A percentile compares a stretch with the other conserved stretches of the same genome.
phyloP scores from a whole-genome alignment of 2,888 invertebrate genomes.

The Stenichneumon culpator region DNA sequence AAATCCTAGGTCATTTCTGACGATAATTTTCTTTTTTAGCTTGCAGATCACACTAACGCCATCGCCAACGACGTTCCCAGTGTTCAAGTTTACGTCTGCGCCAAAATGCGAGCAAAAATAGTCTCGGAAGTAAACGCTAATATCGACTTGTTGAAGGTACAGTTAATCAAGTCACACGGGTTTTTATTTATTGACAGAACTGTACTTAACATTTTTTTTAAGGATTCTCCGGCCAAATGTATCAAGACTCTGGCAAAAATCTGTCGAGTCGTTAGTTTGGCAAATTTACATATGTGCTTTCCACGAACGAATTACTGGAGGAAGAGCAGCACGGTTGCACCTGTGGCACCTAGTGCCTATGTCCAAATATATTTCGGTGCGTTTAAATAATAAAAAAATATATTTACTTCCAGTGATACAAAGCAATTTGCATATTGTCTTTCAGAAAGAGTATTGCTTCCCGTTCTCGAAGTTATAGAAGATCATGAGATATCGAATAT shows the following conservation, averaged over 20 bases:
- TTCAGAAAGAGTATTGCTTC: slow-evolving; percentile 88
- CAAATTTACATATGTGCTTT: slow-evolving; percentile 93
- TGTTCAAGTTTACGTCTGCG: slow-evolving; percentile 93
- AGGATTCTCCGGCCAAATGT: slow-evolving; percentile 91
- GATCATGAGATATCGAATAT: slow-evolving; percentile 91
- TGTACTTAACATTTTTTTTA: slow-evolving; percentile 62
- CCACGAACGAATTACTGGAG: slow-evolving; percentile 90
- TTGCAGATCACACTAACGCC: slow-evolving; percentile 88
- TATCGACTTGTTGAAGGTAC: slow-evolving; percentile 91
- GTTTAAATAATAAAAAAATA: background rate
- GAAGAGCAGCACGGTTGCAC: slow-evolving; percentile 83
- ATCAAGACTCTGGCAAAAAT: slow-evolving; percentile 90
- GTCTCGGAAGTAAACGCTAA: slow-evolving; percentile 93
- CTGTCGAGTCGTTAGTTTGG: slow-evolving; percentile 92
- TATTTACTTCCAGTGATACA: background rate
- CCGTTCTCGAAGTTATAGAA: slow-evolving; percentile 91
- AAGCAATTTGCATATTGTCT: too few species aligned
- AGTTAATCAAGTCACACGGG: background rate
- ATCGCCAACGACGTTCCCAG: slow-evolving; percentile 88
- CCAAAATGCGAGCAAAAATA: slow-evolving; percentile 92
- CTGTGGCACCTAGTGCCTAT: slow-evolving; percentile 87
- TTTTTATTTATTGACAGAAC: background rate
- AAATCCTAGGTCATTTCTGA: too few species aligned
- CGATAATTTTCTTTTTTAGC: slow-evolving; percentile 81
- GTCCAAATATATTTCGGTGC: slow-evolving; percentile 91